Evolutionary conservation across 2,113 vertebrate genomes (phyloP).

Genomic region (Tragelaphus imberbis): DNA sequence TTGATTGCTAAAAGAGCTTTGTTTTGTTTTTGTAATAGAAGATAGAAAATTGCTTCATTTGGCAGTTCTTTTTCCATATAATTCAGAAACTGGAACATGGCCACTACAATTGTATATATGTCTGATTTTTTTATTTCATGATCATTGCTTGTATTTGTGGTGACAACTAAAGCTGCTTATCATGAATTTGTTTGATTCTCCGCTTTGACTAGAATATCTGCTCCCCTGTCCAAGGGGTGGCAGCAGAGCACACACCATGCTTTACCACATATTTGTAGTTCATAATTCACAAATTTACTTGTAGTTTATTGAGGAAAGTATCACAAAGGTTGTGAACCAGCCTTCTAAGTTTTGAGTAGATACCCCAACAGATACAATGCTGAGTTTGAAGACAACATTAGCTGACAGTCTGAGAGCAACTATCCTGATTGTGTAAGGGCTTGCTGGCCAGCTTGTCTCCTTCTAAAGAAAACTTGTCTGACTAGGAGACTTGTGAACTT

Average conservation of each 20-base stretch:
- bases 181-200: neutral
- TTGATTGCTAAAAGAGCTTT: neutral
- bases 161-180: neutral
- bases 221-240: slow-evolving; percentile 31
- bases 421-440: neutral
- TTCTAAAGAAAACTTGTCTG: neutral
- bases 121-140: neutral
- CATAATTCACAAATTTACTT: neutral
- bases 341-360: neutral
- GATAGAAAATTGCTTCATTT: neutral
- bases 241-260: slow-evolving; percentile 31
- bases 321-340: neutral
- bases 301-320: neutral
- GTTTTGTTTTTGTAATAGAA: neutral
- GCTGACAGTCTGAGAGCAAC: neutral
- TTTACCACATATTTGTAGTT: neutral
- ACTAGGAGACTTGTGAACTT: neutral
- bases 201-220: slow-evolving; percentile 7
- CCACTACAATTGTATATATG: neutral
- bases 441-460: neutral
- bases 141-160: slow-evolving; percentile 4
- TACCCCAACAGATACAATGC: neutral
- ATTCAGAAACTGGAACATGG: neutral
- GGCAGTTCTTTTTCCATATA: neutral
- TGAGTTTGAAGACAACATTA: neutral